These are phyloP conservation scores for Epistrophella euchroma DNA, from an alignment of 2,888 invertebrate species.

Conservation along the genomic window DNA sequence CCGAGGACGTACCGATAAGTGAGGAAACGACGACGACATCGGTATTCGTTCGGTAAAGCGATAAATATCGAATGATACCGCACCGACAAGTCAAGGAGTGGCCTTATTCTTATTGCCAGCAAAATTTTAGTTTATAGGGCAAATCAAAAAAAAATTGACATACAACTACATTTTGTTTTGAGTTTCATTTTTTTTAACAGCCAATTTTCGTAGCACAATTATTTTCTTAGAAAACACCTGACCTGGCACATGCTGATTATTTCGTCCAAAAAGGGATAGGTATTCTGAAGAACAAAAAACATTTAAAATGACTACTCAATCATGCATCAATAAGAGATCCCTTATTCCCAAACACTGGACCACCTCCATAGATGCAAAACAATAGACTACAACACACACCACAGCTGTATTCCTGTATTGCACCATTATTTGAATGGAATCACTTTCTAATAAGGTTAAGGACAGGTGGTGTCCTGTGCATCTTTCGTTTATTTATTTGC, in stretches of 20 bases:
- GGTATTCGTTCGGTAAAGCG: too few relatives aligned
- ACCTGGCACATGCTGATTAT: conserved; percentile 59
- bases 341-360: conserved; percentile 34
- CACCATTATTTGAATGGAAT: conserved; percentile 42
- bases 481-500: conserved; percentile 9
- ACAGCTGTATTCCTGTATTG: conserved; percentile 42
- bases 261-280: conserved; percentile 45
- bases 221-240: conserved; percentile 43
- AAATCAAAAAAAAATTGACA: too few relatives aligned
- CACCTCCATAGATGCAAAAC: conserved; percentile 35
- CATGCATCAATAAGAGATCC: conserved; percentile 28
- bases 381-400: conserved; percentile 25
- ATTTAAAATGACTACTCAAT: conserved; percentile 55
- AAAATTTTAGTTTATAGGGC: too few relatives aligned
- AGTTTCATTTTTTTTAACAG: neutral
- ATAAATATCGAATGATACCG: too few relatives aligned
- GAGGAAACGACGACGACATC: too few relatives aligned
- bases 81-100: too few relatives aligned
- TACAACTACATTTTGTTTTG: too few relatives aligned
- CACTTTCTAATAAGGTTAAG: conserved; percentile 58
- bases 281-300: neutral
- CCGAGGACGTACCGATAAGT: too few relatives aligned
- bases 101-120: too few relatives aligned
- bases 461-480: conserved; percentile 67
- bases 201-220: neutral